Conservation (phyloP, 2,888 invertebrate genomes). For the Eupithecia insigniata region DNA sequence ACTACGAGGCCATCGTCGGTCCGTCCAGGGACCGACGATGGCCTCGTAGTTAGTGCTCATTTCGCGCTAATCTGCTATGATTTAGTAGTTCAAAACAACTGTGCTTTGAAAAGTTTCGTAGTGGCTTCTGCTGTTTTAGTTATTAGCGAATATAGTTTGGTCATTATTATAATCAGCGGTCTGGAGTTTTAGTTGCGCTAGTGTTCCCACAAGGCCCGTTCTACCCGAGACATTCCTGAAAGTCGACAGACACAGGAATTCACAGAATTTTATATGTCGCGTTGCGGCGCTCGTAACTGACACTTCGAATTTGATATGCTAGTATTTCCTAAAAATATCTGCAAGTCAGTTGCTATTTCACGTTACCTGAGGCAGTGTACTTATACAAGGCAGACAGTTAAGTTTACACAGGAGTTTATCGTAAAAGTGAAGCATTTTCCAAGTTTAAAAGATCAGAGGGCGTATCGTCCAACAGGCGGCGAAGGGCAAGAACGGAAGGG, state of each 20-base stretch:
- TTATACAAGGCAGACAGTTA: not conserved
- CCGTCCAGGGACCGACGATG: slow-evolving; percentile 6
- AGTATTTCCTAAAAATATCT: slow-evolving; percentile 7
- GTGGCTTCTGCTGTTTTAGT: slow-evolving; percentile 45
- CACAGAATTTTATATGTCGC: not conserved
- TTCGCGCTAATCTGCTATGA: slow-evolving; percentile 41
- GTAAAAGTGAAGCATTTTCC: not conserved
- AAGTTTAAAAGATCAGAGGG: not conserved
- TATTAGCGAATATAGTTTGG: slow-evolving; percentile 45
- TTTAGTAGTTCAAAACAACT: slow-evolving; percentile 56
- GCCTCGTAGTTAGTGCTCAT: slow-evolving; percentile 18
- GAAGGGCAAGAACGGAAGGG: slow-evolving; percentile 46
- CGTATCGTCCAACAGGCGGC: slow-evolving; percentile 16
- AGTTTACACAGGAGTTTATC: not conserved
- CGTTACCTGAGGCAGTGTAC: not conserved
- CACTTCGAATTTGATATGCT: not conserved
- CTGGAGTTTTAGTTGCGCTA: slow-evolving; percentile 24
- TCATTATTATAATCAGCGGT: slow-evolving; percentile 47
- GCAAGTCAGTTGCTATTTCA: not conserved
- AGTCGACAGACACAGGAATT: not conserved
- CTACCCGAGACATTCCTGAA: slow-evolving; percentile 14
- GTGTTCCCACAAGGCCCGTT: slow-evolving; percentile 30
- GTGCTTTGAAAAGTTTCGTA: slow-evolving; percentile 48
- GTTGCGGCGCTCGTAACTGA: not conserved
- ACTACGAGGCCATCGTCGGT: too few species aligned